These are phyloP conservation scores for Caenorhabditis sp. DNA, from an alignment of 2,888 invertebrate genomes.

Conservation along the genomic window DNA sequence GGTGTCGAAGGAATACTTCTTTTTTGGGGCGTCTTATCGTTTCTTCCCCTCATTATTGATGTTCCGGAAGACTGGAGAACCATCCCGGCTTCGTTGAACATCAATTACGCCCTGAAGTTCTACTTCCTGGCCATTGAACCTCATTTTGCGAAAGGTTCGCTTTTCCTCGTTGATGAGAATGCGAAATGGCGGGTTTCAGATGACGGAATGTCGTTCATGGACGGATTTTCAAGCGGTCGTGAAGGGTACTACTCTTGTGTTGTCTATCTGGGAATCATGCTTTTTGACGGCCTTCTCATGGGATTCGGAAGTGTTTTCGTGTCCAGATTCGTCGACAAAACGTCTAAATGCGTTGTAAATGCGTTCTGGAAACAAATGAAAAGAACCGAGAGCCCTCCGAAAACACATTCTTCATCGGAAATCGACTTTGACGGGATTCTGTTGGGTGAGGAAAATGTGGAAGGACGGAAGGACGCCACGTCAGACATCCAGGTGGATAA, in stretches of 20 bases:
- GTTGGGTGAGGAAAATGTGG: conserved; percentile 18
- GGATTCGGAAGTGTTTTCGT: conserved; percentile 5
- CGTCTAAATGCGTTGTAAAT: neutral
- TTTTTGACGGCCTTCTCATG: conserved; percentile 13
- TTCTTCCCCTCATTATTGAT: no score
- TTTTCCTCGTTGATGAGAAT: neutral
- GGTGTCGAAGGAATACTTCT: conserved; percentile 7
- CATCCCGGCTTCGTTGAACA: conserved; percentile 11
- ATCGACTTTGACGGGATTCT: neutral
- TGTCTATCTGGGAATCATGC: conserved; percentile 17
- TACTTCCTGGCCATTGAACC: conserved; percentile 23
- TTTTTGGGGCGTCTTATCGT: conserved; percentile 8
- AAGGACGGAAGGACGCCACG: conserved; percentile 17
- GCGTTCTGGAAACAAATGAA: conserved; percentile 5
- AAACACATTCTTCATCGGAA: neutral
- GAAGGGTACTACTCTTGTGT: neutral
- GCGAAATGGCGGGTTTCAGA: neutral
- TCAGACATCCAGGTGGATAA: conserved; percentile 18
- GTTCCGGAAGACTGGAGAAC: no score
- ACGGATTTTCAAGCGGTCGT: conserved; percentile 13
- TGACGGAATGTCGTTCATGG: conserved; percentile 19
- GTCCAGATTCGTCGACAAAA: conserved; percentile 1
- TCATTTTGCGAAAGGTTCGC: conserved; percentile 23
- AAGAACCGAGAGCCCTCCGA: neutral
- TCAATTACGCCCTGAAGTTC: conserved; percentile 9